Conservation (phyloP, 2,113 vertebrate genomes). For the Orientallactaga bullata region DNA sequence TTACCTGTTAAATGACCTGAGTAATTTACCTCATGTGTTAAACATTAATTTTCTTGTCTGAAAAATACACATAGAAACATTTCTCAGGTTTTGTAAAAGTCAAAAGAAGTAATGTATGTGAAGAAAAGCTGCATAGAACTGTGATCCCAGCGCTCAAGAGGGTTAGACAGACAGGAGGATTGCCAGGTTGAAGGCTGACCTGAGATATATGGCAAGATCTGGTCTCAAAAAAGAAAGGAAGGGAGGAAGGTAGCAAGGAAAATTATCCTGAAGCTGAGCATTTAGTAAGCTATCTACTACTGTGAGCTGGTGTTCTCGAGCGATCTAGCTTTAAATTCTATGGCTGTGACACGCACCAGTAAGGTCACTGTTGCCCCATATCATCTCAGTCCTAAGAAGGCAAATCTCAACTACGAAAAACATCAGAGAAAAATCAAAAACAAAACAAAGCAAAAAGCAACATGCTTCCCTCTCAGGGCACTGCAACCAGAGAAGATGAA, state of each 20-base stretch:
- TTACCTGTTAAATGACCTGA: not conserved
- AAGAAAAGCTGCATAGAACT: not conserved
- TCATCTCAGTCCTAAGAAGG: not conserved
- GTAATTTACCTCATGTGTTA: slow-evolving; percentile 31
- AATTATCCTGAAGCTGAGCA: not conserved
- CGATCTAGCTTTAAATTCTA: not conserved
- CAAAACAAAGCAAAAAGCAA: not conserved
- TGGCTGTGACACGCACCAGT: not conserved
- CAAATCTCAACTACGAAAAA: slow-evolving; percentile 26
- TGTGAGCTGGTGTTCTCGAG: not conserved
- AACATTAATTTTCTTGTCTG: slow-evolving; percentile 1
- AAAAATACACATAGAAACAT: not conserved
- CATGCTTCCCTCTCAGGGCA: slow-evolving; percentile 9
- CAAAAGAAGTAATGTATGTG: not conserved
- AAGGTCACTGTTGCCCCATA: not conserved
- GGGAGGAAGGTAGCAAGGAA: not conserved
- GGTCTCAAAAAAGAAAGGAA: not conserved
- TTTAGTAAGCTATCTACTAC: not conserved
- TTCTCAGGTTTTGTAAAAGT: slow-evolving; percentile 17
- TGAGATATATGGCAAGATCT: not conserved
- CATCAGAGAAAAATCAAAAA: not conserved
- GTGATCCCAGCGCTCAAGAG: not conserved
- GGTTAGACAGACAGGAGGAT: not conserved
- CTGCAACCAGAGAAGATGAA: slow-evolving; percentile 46
- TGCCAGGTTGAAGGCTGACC: not conserved